Evolutionary conservation across 2,888 invertebrate genomes (phyloP), one percentile per base, ranked within the genome.

Genomic region (Caenorhabditis afra): DNA sequence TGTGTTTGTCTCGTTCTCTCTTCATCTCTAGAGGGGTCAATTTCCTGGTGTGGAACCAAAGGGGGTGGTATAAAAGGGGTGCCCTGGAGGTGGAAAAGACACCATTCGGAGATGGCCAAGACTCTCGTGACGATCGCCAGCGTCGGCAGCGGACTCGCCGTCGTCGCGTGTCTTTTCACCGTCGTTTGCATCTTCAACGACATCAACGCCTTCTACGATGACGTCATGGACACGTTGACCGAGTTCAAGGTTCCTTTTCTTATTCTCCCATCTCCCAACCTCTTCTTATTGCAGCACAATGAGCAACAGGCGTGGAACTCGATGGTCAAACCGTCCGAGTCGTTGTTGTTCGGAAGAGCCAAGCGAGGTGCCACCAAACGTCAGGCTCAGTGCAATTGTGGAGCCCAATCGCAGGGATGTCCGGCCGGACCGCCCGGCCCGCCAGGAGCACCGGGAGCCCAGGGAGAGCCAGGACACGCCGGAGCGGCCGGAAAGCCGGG

Each of bases 401-500:
- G 77, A 16, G 73, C 79, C 7, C 77, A 79, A 52, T 39, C 79
- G 3, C 55, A 57, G 10, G 61, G 53, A 37, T 84, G 85, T 23
- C 79, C 84, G 20, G 67, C 66, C 18, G 85, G 85, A 44, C 79
- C 80, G 16, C 79, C 75, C 18, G 85, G 85, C 57, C 79, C 83
- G 12, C 84, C 76, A 16, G 84, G 84, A 77, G 44, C 49, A 29
- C 58, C 62, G 23, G 77, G 77, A 64, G 62, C 71, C 11, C 59
- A 45, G 35, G 70, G 62, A 71, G 62, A 62, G 7, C 47, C 59
- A 22, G 70, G 70, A 61, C 61, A 61, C 22, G 62, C 49, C 35
- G 70, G 70, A 71, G 39, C 35, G 3, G 44, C 76, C 22, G 81
- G 81, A 50, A 58, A 68, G 37, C 67, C 61, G 45, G 71, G 76